These are phyloP conservation scores for Porphyrio hochstetteri DNA, from an alignment of 2,113 vertebrate genomes.

Conservation along the genomic window DNA sequence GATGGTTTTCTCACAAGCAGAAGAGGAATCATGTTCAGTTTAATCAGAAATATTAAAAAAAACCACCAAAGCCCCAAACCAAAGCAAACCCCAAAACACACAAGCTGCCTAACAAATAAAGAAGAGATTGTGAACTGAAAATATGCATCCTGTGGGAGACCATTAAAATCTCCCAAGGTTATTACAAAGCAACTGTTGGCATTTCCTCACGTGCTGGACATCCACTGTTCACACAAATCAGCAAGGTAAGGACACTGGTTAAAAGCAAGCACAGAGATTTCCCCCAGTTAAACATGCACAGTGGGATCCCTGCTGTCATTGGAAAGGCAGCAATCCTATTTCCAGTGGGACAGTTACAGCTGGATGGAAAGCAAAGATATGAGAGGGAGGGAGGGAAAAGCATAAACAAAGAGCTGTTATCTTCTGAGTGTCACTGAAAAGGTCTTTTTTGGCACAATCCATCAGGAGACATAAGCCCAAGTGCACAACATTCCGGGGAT, in stretches of 20 bases:
- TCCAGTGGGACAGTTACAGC: neutral
- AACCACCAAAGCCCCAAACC: no score
- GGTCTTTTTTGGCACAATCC: neutral
- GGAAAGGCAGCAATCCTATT: neutral
- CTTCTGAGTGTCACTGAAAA: neutral
- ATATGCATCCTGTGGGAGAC: neutral
- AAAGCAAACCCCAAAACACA: neutral
- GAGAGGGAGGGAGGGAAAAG: fast-evolving
- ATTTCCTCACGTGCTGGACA: neutral
- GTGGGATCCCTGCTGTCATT: neutral
- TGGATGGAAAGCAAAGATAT: neutral
- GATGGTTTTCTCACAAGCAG: neutral
- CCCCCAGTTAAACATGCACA: neutral
- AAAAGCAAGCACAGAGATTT: neutral
- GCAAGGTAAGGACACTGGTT: neutral
- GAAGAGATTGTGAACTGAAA: neutral
- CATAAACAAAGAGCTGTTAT: neutral
- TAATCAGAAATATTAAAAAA: neutral
- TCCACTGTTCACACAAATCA: neutral
- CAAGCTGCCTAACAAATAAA: neutral
- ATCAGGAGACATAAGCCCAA: neutral
- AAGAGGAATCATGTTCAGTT: neutral
- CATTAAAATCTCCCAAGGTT: neutral
- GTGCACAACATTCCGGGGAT: neutral
- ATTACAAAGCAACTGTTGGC: neutral